A percentile compares a stretch with the other conserved stretches of the same genome.
These are phyloP conservation scores for Lepidurus arcticus DNA, from an alignment of 1,140 invertebrate species.

Conservation along the genomic window DNA sequence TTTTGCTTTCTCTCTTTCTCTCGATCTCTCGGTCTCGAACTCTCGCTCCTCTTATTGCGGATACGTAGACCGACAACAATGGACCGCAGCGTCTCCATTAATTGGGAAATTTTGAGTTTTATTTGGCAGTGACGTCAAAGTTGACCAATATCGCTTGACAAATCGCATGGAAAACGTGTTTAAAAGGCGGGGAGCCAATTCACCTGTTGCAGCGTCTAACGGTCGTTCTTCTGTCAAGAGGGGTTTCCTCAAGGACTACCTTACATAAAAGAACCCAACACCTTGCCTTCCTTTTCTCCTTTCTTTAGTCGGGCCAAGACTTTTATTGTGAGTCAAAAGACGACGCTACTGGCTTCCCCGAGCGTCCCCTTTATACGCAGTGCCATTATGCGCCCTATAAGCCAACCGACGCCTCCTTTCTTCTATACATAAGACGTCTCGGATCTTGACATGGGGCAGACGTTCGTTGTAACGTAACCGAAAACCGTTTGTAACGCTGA, in stretches of 20 bases:
- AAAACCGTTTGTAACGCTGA: background rate
- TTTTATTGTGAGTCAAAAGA: background rate
- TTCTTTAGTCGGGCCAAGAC: background rate
- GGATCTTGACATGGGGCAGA: conserved; percentile 1
- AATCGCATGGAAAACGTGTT: background rate
- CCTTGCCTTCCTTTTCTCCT: background rate
- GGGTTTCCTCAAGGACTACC: conserved; percentile 17
- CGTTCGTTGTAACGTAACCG: background rate
- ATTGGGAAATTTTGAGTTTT: background rate
- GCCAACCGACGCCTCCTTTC: conserved; percentile 12
- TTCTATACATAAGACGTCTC: background rate
- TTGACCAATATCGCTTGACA: background rate
- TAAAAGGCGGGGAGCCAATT: background rate
- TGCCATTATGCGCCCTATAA: background rate
- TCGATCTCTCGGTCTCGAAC: too few species aligned
- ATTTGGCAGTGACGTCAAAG: background rate
- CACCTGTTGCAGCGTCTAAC: conserved; percentile 20
- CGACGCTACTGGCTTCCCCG: background rate
- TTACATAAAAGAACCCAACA: background rate
- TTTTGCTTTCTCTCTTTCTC: background rate
- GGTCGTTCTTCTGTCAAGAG: background rate
- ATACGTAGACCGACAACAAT: background rate
- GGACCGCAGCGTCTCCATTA: background rate
- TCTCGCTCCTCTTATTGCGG: background rate
- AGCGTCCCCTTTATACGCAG: background rate